Conservation (phyloP, 2,888 invertebrate genomes). For the Polia nebulosa region DNA sequence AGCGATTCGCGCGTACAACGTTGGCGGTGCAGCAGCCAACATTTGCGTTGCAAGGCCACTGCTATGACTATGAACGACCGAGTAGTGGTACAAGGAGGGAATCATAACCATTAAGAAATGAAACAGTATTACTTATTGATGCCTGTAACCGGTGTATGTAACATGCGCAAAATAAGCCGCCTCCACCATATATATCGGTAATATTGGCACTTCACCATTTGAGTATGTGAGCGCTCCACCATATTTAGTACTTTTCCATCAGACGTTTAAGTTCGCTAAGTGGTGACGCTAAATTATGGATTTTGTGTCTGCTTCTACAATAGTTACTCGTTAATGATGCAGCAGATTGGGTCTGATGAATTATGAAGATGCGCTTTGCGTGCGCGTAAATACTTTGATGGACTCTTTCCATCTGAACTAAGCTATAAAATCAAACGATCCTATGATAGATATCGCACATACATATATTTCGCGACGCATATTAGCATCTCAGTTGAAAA, state of each 20-base stretch:
- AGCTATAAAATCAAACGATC: too few relatives aligned
- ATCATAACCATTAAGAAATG: conserved; percentile 36
- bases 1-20: conserved; percentile 32
- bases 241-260: not conserved
- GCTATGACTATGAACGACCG: conserved; percentile 18
- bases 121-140: not conserved
- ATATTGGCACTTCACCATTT: too few relatives aligned
- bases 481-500: too few relatives aligned
- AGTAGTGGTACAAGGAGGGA: conserved; percentile 28
- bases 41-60: conserved; percentile 51
- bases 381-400: too few relatives aligned
- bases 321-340: too few relatives aligned
- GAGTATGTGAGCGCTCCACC: not conserved
- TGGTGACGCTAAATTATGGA: not conserved
- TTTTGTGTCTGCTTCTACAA: too few relatives aligned
- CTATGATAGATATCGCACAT: too few relatives aligned
- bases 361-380: too few relatives aligned
- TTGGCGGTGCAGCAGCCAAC: conserved; percentile 51
- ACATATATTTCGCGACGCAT: too few relatives aligned
- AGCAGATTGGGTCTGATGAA: too few relatives aligned
- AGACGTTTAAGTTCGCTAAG: not conserved
- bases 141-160: not conserved
- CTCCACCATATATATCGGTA: not conserved
- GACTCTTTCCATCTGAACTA: too few relatives aligned
- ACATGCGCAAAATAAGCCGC: too few relatives aligned